These are phyloP conservation scores for Hylia prasina DNA, from an alignment of 2,113 vertebrate species.

Conservation along the genomic window DNA sequence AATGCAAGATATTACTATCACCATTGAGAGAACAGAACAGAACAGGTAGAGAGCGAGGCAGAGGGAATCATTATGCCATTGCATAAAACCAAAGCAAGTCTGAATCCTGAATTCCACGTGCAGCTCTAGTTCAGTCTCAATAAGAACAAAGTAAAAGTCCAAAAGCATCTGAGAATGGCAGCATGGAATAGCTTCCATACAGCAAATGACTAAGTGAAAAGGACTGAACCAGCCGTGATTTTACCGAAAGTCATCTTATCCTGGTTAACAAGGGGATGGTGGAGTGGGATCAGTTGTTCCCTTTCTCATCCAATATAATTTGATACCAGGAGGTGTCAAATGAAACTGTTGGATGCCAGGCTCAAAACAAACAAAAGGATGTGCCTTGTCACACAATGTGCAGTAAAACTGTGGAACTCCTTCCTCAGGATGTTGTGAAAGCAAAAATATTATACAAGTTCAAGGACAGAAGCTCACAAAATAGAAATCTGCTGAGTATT, in stretches of 20 bases:
- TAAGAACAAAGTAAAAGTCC: background rate
- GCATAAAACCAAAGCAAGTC: background rate
- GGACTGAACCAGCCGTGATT: background rate
- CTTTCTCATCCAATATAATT: background rate
- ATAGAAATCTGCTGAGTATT: background rate
- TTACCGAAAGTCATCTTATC: background rate
- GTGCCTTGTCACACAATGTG: background rate
- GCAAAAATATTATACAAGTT: background rate
- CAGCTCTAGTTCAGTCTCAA: background rate
- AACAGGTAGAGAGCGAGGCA: background rate
- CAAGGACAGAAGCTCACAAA: background rate
- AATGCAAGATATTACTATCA: background rate
- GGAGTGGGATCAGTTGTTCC: background rate
- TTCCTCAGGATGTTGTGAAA: background rate
- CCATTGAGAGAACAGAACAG: background rate
- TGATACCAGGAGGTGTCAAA: background rate
- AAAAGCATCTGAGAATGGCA: background rate
- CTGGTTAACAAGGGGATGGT: background rate
- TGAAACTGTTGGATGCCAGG: background rate
- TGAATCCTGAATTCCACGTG: background rate
- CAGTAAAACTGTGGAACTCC: background rate
- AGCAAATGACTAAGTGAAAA: background rate
- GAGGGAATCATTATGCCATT: background rate
- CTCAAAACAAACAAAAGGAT: conserved; percentile 11
- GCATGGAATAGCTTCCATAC: background rate